Evolutionary conservation across 1,140 invertebrate genomes (phyloP).

Genomic region (Drosophila persimilis): DNA sequence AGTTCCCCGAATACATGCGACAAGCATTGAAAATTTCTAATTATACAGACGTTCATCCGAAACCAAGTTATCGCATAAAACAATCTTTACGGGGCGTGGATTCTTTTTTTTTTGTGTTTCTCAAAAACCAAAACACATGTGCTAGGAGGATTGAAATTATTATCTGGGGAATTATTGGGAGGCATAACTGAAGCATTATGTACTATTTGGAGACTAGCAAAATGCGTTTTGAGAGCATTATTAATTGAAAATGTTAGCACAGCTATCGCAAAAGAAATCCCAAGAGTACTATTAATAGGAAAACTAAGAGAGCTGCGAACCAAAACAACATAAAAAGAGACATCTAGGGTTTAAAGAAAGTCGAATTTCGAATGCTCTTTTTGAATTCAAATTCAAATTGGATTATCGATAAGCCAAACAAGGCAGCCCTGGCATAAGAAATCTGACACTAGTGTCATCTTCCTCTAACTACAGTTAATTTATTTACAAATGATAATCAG

Average conservation of each 20-base stretch:
- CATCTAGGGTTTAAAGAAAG: background rate
- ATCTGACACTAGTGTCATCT: too few species aligned
- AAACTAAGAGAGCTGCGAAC: slow-evolving; percentile 9
- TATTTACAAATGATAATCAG: background rate
- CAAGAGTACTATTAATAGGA: slow-evolving; percentile 34
- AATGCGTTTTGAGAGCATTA: background rate
- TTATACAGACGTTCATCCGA: slow-evolving; percentile 25
- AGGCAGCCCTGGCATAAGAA: too few species aligned
- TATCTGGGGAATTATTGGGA: slow-evolving; percentile 14
- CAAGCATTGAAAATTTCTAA: slow-evolving; percentile 50
- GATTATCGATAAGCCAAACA: background rate
- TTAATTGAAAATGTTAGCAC: slow-evolving; percentile 23
- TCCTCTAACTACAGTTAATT: too few species aligned
- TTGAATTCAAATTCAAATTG: background rate
- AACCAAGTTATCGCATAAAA: slow-evolving; percentile 50
- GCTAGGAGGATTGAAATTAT: slow-evolving; percentile 9
- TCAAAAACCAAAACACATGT: slow-evolving; percentile 32
- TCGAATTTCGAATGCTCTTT: slow-evolving; percentile 27
- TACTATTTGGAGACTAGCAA: background rate
- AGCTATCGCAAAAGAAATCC: slow-evolving; percentile 17
- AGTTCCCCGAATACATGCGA: slow-evolving; percentile 43
- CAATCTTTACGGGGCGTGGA: slow-evolving; percentile 59
- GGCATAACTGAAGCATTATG: slow-evolving; percentile 6
- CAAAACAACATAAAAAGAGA: slow-evolving; percentile 27
- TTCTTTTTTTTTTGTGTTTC: slow-evolving; percentile 15